Percentiles rank a stretch among this genome's conserved stretches.
Conservation (phyloP, 2,113 vertebrate genomes). For the Planiliza haematocheilus region DNA sequence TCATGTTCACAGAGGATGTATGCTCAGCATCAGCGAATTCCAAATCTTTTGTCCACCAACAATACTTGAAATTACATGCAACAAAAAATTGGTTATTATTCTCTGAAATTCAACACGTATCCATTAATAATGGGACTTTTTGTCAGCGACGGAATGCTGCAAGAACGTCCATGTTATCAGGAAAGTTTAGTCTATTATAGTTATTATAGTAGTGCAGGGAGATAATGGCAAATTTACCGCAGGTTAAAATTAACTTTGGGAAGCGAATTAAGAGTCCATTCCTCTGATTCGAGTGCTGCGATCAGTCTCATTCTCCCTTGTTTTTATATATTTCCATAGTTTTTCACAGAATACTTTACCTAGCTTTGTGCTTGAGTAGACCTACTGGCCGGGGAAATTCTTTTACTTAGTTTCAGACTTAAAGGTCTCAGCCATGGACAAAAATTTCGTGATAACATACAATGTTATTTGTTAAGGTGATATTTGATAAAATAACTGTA, state of each 20-base stretch:
- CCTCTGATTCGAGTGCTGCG: too few relatives aligned
- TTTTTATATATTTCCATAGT: neutral
- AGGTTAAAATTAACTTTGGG: neutral
- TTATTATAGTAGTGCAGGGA: neutral
- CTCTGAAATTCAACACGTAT: neutral
- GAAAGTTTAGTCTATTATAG: neutral
- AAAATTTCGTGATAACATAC: neutral
- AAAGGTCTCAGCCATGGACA: conserved; percentile 2
- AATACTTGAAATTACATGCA: neutral
- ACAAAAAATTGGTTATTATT: too few relatives aligned
- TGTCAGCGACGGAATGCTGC: neutral
- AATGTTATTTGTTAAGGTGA: neutral
- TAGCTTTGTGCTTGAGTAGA: too few relatives aligned
- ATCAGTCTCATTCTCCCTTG: neutral
- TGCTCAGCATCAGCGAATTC: too few relatives aligned
- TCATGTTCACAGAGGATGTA: neutral
- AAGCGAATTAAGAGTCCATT: too few relatives aligned
- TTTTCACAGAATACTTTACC: too few relatives aligned
- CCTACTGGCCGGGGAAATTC: neutral
- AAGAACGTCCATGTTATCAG: neutral
- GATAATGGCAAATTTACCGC: neutral
- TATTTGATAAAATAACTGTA: neutral
- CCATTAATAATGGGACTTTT: neutral
- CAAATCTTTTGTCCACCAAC: too few relatives aligned
- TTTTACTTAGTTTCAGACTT: neutral